Percentiles rank a stretch among this genome's conserved stretches.
Conservation (phyloP, 2,797 vertebrate species). For the Australoheros facetus region DNA sequence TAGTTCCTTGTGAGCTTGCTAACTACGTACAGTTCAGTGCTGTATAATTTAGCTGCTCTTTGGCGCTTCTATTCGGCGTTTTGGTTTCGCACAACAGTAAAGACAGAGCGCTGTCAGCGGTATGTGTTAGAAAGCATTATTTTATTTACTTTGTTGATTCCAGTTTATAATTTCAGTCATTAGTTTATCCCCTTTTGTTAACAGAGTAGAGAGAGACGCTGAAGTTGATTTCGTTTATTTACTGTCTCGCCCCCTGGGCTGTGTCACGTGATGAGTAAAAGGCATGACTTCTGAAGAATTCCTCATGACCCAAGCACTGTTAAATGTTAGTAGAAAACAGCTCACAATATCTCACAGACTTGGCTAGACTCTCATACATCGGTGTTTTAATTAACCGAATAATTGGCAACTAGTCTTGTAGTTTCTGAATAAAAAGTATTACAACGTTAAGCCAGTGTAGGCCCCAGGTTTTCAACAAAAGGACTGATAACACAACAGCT, state of each 20-base stretch:
- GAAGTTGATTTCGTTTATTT: neutral
- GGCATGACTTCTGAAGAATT: constrained; percentile 16
- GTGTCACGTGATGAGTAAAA: constrained; percentile 44
- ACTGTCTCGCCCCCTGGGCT: neutral
- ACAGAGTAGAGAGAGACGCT: neutral
- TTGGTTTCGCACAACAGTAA: neutral
- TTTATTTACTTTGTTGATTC: neutral
- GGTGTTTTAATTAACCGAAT: neutral
- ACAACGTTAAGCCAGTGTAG: no score
- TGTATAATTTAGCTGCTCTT: neutral
- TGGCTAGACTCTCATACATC: neutral
- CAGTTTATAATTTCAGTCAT: neutral
- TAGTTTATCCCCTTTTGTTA: neutral
- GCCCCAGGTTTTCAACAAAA: no score
- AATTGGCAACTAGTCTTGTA: neutral
- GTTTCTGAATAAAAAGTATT: no score
- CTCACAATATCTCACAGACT: neutral
- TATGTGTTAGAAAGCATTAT: neutral
- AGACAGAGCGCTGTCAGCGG: neutral
- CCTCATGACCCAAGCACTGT: constrained; percentile 9
- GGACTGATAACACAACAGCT: no score
- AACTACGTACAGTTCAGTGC: neutral
- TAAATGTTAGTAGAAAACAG: neutral
- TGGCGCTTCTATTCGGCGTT: neutral
- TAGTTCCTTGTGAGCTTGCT: neutral